These are phyloP conservation scores for Apostichopus parvimensis DNA, from an alignment of 35 echinoderm and acorn worm species.

Conservation along the genomic window DNA sequence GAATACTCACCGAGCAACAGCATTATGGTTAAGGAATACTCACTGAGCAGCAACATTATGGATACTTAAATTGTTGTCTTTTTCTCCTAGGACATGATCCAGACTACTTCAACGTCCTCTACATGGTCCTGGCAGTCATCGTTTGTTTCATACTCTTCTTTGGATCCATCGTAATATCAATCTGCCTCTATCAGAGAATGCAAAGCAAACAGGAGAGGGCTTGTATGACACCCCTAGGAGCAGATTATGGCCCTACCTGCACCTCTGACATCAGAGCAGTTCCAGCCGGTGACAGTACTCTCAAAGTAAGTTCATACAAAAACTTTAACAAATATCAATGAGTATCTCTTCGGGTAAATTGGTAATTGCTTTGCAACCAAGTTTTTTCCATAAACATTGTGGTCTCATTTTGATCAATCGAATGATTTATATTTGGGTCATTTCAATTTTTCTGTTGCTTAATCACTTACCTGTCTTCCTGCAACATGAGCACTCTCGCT, in stretches of 20 bases:
- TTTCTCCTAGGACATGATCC: not conserved
- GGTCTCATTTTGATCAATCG: too few relatives aligned
- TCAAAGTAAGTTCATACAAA: constrained; percentile 57
- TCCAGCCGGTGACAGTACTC: constrained; percentile 87
- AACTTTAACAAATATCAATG: too few relatives aligned
- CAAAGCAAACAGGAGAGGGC: constrained; percentile 40
- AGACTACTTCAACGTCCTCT: constrained; percentile 35
- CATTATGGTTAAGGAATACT: too few relatives aligned
- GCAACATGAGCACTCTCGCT: too few relatives aligned
- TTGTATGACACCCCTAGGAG: constrained; percentile 33
- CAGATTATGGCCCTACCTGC: constrained; percentile 66
- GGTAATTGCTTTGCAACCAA: too few relatives aligned
- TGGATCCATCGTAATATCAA: constrained; percentile 39
- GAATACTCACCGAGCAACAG: too few relatives aligned
- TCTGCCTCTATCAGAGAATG: constrained; percentile 46
- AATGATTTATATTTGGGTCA: too few relatives aligned
- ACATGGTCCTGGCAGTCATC: constrained; percentile 51
- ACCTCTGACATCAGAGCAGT: constrained; percentile 78
- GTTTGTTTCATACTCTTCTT: constrained; percentile 46
- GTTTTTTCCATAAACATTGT: too few relatives aligned
- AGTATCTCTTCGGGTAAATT: too few relatives aligned
- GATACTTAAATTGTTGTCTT: not conserved
- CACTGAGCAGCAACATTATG: too few relatives aligned
- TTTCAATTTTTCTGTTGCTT: too few relatives aligned
- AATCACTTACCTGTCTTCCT: too few relatives aligned